Conservation (phyloP, 2,797 vertebrate genomes). For the Cryptoblepharus egeriae region DNA sequence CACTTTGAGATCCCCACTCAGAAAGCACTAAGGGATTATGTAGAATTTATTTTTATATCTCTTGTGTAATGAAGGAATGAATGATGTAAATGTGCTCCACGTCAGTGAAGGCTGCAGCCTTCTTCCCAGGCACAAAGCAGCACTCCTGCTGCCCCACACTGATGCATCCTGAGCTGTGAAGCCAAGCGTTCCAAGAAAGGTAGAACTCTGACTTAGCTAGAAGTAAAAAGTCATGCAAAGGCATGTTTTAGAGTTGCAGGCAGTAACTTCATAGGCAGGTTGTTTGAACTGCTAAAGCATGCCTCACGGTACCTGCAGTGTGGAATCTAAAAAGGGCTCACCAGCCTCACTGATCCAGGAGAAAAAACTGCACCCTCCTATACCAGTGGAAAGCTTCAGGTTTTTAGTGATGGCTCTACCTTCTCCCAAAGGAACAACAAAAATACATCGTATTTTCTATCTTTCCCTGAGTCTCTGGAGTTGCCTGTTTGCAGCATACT, state of each 20-base stretch:
- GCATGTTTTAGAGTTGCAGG: not conserved
- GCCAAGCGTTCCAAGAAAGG: no score
- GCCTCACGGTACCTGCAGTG: not conserved
- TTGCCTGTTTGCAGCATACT: not conserved
- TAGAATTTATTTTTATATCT: conserved; percentile 66
- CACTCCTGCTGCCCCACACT: not conserved
- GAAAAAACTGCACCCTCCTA: not conserved
- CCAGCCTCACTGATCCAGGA: not conserved
- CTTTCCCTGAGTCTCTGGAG: no score
- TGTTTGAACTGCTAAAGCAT: not conserved
- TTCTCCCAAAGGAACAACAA: not conserved
- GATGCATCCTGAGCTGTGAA: not conserved
- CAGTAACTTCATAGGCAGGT: not conserved
- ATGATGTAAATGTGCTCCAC: conserved; percentile 13
- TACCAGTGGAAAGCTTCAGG: not conserved
- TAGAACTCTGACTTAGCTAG: not conserved
- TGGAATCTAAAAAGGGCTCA: not conserved
- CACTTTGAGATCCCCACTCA: conserved; percentile 66
- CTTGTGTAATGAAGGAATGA: conserved; percentile 53
- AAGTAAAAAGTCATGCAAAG: not conserved
- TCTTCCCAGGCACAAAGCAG: not conserved
- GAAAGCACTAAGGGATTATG: conserved; percentile 66
- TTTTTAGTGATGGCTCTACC: not conserved
- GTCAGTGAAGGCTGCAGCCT: not conserved
- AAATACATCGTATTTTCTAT: no score